Conservation (phyloP, 2,797 vertebrate genomes). For the Myiotriccus ornatus region DNA sequence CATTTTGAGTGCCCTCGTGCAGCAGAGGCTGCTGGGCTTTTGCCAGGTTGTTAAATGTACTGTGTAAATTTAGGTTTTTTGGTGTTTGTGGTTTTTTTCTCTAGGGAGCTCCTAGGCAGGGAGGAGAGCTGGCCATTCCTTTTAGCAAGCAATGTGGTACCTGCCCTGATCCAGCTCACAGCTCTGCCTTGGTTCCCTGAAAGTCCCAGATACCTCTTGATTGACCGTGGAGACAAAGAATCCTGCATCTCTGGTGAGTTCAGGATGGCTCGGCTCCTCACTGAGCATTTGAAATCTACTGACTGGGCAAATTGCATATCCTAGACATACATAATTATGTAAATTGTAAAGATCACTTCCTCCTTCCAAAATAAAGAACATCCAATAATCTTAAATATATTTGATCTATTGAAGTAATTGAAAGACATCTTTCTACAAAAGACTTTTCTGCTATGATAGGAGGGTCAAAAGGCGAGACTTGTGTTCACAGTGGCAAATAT, state of each 20-base stretch:
- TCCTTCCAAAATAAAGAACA: not conserved
- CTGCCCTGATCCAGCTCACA: slow-evolving; percentile 85
- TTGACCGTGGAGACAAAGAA: slow-evolving; percentile 84
- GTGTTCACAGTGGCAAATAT: not conserved
- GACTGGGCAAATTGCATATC: not conserved
- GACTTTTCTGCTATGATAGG: not conserved
- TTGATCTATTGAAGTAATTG: not conserved
- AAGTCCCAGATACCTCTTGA: slow-evolving; percentile 91
- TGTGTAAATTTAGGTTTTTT: not conserved
- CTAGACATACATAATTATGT: not conserved
- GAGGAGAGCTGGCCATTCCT: slow-evolving; percentile 86
- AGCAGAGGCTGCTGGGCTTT: not conserved
- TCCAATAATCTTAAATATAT: not conserved
- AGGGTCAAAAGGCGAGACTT: not conserved
- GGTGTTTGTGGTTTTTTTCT: not conserved
- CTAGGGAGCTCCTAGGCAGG: slow-evolving; percentile 86
- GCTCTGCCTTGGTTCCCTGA: slow-evolving; percentile 90
- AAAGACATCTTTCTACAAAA: not conserved
- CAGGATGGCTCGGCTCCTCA: not conserved
- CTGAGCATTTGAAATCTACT: not conserved
- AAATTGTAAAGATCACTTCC: not conserved
- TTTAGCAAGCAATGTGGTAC: slow-evolving; percentile 86
- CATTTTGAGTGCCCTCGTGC: not conserved
- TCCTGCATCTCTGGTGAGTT: slow-evolving; percentile 83
- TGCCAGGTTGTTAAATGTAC: not conserved